phyloP scores from a whole-genome alignment of 1,140 invertebrate genomes.

The Thrips palmi region DNA sequence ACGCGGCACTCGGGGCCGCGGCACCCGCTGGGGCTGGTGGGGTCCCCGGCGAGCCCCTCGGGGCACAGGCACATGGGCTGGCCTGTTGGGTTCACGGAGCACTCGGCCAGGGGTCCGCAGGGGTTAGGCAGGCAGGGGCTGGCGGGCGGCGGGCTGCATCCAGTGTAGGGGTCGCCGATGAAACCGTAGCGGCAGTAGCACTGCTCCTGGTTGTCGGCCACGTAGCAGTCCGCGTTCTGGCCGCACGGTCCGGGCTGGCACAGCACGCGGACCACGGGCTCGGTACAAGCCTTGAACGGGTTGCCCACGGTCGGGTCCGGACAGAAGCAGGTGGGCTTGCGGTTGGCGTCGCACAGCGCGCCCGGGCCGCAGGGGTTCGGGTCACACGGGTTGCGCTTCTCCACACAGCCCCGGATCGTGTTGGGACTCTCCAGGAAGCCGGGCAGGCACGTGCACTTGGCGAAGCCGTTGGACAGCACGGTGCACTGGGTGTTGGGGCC shows the following conservation, averaged over 20 bases:
- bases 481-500: constrained; percentile 75
- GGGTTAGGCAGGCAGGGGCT: constrained; percentile 54
- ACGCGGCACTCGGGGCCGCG: constrained; percentile 53
- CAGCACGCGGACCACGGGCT: constrained; percentile 27
- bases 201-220: constrained; percentile 46
- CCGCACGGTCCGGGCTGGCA: constrained; percentile 64
- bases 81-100: constrained; percentile 37
- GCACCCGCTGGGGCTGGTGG: constrained; percentile 45
- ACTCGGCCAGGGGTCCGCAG: constrained; percentile 56
- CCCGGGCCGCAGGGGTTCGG: constrained; percentile 61
- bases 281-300: constrained; percentile 48
- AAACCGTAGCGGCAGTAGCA: constrained; percentile 59
- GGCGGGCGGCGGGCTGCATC: constrained; percentile 39
- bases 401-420: constrained; percentile 64
- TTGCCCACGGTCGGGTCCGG: constrained; percentile 54
- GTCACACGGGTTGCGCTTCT: constrained; percentile 56
- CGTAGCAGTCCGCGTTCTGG: constrained; percentile 56
- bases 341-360: constrained; percentile 58
- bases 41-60: constrained; percentile 57
- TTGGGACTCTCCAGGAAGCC: constrained; percentile 73
- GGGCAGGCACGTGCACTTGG: constrained; percentile 68
- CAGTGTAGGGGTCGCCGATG: constrained; percentile 52
- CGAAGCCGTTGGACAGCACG: constrained; percentile 58
- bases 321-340: constrained; percentile 61
- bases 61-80: constrained; percentile 52